Base-by-base conservation (phyloP, 2,888 invertebrate species). In the Ctena decussata region DNA sequence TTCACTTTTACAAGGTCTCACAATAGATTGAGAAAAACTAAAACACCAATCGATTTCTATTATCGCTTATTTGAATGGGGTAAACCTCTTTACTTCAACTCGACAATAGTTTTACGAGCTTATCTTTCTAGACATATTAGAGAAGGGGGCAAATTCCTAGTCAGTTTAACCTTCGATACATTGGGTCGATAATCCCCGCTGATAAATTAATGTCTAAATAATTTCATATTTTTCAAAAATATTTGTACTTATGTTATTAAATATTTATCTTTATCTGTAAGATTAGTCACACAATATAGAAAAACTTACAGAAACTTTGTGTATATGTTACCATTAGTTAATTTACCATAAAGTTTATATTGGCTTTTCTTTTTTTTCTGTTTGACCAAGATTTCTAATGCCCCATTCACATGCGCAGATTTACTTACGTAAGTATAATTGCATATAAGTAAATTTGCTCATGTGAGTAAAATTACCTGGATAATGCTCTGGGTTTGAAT, bases 21-120 rank as follows among this genome's bases (percentile, higher is more conserved):
- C 65, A 65, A 65, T 65, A 35, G 35, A 35, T 65, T 65, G 65
- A 11, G 32, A 65, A 75, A 75, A 82, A 81, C 78, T 70, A 84
- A 78, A 84, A 77, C 41, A 79, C 57, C 80, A 73, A 84, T 84
- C 77, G 77, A 80, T 80, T 77, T 65, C 53, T 77, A 60, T 79
- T 80, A 80, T 80, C 65, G 65, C 65, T 35, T 65, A 35, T 65
- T 65, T 65, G 65, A 65, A 65, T 65, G 65, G 35, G 35, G 27
- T 30, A 65, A 65, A 27, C 65, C 30, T 30, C 30, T 65, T 65
- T n/a, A 5, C 5, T 53, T 35, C 6, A 8, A 65, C 27, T 30
- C 27, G 35, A 65, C 65, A 65, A 65, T 65, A 65, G 65, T 65
- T 65, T 65, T 65, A 65, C 65, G 18, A 35, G 65, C 65, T 65